Conservation (phyloP, 2,113 vertebrate species). For the Prochilodus magdalenae region DNA sequence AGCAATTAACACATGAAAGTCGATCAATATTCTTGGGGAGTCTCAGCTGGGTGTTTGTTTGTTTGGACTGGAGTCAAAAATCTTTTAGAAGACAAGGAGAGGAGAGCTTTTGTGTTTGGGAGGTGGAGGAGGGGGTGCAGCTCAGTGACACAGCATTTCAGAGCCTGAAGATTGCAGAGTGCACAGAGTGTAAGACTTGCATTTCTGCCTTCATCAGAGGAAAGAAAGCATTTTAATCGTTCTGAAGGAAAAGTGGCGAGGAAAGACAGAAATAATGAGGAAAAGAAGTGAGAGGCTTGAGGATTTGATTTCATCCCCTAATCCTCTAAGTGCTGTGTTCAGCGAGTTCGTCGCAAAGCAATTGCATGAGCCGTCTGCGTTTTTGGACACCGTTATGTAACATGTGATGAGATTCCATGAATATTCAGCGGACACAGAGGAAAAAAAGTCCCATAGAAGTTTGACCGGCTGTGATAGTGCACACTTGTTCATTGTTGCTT, state of each 20-base stretch:
- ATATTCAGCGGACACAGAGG: constrained; percentile 26
- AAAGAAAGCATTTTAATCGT: constrained; percentile 14
- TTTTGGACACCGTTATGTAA: constrained; percentile 42
- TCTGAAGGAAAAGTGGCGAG: constrained; percentile 30
- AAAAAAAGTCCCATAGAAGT: constrained; percentile 6
- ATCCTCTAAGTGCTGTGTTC: constrained; percentile 11
- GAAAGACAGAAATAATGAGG: constrained; percentile 15
- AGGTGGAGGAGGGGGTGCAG: not conserved
- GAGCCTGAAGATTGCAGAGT: constrained; percentile 47
- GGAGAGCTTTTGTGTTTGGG: not conserved
- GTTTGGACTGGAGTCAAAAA: not conserved
- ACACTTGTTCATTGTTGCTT: not conserved
- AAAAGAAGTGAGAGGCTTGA: not conserved
- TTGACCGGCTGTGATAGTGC: not conserved
- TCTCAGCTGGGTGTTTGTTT: constrained; percentile 10
- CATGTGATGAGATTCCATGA: constrained; percentile 20
- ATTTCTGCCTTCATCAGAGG: constrained; percentile 47
- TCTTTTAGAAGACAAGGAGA: constrained; percentile 8
- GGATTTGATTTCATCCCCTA: constrained; percentile 40
- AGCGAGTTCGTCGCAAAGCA: constrained; percentile 5
- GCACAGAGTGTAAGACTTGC: constrained; percentile 42
- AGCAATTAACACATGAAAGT: constrained; percentile 34
- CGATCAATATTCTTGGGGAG: constrained; percentile 24
- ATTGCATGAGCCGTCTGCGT: constrained; percentile 27
- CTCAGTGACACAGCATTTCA: constrained; percentile 65